Conservation (phyloP, 2,797 vertebrate species). For the Anomalospiza imberbis region DNA sequence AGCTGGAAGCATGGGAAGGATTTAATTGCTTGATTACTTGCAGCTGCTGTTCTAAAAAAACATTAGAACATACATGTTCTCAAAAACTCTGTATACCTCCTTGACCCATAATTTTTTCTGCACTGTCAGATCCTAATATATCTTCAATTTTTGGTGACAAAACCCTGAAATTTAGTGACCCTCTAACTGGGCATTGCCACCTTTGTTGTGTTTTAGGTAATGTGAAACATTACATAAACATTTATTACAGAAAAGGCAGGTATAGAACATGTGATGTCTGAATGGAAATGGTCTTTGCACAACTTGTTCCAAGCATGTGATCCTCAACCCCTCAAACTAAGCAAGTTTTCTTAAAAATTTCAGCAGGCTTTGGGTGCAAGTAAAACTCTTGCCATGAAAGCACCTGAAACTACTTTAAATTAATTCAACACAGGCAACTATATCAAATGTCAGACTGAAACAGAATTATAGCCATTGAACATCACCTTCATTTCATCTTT, state of each 20-base stretch:
- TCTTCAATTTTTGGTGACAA: background rate
- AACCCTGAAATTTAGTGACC: background rate
- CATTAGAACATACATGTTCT: background rate
- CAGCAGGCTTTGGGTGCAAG: background rate
- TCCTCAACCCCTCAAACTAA: rapidly evolving
- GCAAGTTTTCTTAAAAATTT: background rate
- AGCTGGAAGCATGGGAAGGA: background rate
- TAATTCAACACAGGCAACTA: background rate
- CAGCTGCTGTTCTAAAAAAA: background rate
- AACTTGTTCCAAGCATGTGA: background rate
- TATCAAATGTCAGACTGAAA: background rate
- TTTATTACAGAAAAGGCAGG: background rate
- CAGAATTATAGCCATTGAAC: background rate
- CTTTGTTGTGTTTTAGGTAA: background rate
- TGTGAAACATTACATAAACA: background rate
- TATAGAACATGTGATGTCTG: background rate
- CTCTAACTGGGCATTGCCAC: background rate
- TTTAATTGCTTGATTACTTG: background rate
- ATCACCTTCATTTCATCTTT: background rate
- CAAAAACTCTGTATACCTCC: background rate
- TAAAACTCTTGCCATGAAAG: background rate
- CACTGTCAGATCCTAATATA: background rate
- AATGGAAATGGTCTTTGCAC: rapidly evolving
- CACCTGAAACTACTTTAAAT: background rate
- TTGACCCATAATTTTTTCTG: background rate